Evolutionary conservation across 1,140 invertebrate genomes (phyloP), one percentile per base, ranked within the genome.

Genomic region (Delia radicum): DNA sequence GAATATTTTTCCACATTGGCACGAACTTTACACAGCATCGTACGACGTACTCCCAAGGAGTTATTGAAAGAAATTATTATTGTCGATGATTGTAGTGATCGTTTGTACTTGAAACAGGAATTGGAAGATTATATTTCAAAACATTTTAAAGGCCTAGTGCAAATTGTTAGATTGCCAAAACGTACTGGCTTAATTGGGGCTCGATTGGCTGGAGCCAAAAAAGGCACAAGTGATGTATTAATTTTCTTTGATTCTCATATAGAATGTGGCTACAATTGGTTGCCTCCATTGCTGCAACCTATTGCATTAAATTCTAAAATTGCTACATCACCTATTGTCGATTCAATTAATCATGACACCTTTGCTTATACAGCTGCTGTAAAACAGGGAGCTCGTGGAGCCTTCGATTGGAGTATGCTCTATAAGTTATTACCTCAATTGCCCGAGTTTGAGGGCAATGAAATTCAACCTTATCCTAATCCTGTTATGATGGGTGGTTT

Each of bases 361-460:
- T 98, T 98, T 87, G 92, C 96, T 82, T 98, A 98, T 86, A 89
- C 93, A 37, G 93, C 96, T 0, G 95, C 97, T 85, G 96, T 98
- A 96, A 98, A 86, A 96, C 96, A 6, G n/a, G n/a, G n/a, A n/a
- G 95, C 94, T 0, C 90, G 97, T 48, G 97, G 96, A 7, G 95
- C 95, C 31, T 98, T 99, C 87, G 96, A 98, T 86, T 99, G 97
- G 97, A 94, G 98, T 85, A 92, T 99, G 79, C 97, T 93, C 86
- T 99, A 99, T 84, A 99, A 99, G 86, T 89, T 97, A 27, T 86
- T 99, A 61, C 96, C 96, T 0, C 80, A 98, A 12, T 86, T 97
- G 72, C 91, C 93, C 0, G 92, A 93, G 79, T 95, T 98, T 85
- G 81, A 92, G 13, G 89, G 92, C 78, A 89, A 94, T 86, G 96